Evolutionary conservation across 1,140 invertebrate genomes (phyloP), one percentile per base, ranked within the genome.

Genomic region (Drosophila serrata): DNA sequence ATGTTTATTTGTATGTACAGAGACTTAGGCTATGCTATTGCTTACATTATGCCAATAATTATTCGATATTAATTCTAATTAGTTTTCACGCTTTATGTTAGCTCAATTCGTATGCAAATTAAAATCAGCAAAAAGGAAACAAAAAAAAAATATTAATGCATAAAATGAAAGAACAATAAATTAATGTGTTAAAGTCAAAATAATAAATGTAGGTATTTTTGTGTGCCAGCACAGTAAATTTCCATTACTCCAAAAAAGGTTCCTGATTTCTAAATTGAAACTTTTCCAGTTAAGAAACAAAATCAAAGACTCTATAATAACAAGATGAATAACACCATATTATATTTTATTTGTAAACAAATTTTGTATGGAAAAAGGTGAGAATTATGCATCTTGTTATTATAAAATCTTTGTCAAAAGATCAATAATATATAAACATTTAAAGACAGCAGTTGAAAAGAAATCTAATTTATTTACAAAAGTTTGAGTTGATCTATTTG

Each of bases 31-130:
- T 77, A 63, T 37, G 53, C 31, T 70, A 48, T 48, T 68, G 64
- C 68, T 70, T 72, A 70, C 42, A 57, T 39, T 46, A 57, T 57
- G 39, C 15, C 42, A 69, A 42, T 56, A 56, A 68, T 68, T 68
- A 49, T 56, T 70, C 53, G 35, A 15, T 75, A 79, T 79, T 75
- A 75, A 70, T 70, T 79, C 68, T 49, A 68, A 84, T 75, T 62
- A 79, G 70, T 84, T 72, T 73, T 78, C 37, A 75, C 62, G 67
- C 58, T 64, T 79, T 77, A 48, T 60, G 75, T 31, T 62, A 77
- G 61, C 72, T 68, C 64, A 79, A 73, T 67, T 84, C 45, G 68
- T 68, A 73, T 45, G 81, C 70, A 77, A 84, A 85, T 69, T n/a
- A 82, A 42, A 82, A 74, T 77, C 33, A 63, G 37, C 48, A 49